Evolutionary conservation across 2,888 invertebrate genomes (phyloP).

Genomic region (Drosophila infuscata): DNA sequence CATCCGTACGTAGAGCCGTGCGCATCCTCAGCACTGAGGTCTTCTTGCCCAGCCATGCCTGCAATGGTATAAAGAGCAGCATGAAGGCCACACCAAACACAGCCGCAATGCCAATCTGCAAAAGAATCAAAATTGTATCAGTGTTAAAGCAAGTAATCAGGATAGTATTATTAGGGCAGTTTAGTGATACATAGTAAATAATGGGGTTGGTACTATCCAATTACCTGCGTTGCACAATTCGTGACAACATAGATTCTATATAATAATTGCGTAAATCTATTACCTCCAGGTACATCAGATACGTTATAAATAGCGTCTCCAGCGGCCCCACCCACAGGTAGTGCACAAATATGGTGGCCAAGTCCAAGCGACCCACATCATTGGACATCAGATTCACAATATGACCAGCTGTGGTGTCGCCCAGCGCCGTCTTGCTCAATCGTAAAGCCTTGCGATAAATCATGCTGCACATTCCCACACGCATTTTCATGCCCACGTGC

Average conservation of each 20-base stretch:
- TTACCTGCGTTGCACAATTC: background rate
- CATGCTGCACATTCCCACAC: conserved; percentile 89
- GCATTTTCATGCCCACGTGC: conserved; percentile 89
- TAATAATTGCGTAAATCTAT: conserved; percentile 40
- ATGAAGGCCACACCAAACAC: conserved; percentile 87
- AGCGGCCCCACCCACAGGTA: conserved; percentile 96
- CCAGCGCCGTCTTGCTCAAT: conserved; percentile 90
- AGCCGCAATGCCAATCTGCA: conserved; percentile 86
- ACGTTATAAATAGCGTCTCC: conserved; percentile 92
- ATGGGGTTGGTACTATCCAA: background rate
- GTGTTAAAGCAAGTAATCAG: background rate
- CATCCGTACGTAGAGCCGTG: conserved; percentile 94
- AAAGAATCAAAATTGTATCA: conserved; percentile 54
- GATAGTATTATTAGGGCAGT: too few species aligned
- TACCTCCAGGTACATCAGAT: conserved; percentile 90
- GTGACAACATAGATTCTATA: background rate
- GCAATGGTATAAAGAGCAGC: conserved; percentile 90
- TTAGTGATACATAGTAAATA: background rate
- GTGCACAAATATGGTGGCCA: conserved; percentile 93
- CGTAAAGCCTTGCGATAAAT: conserved; percentile 89
- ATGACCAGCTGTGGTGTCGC: conserved; percentile 91
- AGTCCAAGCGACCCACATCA: conserved; percentile 90
- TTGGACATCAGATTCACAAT: conserved; percentile 97
- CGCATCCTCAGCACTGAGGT: conserved; percentile 90
- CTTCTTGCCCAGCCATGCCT: conserved; percentile 91